Conservation (phyloP, 2,888 invertebrate species). For the Erebia ligea region DNA sequence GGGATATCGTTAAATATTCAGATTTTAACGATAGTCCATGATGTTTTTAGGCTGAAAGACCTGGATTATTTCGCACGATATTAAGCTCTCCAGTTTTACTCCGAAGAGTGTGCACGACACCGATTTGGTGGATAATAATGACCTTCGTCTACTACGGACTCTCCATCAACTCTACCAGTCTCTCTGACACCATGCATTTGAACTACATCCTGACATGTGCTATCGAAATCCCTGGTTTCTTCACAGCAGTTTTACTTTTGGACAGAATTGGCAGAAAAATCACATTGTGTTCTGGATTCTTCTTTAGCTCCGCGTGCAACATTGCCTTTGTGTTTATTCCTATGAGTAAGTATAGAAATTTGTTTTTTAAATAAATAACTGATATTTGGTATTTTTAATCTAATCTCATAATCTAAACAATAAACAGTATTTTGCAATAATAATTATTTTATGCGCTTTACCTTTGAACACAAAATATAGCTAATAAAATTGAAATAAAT, state of each 20-base stretch:
- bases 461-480: background rate
- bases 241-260: constrained; percentile 82
- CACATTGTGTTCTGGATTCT: constrained; percentile 44
- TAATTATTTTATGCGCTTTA: background rate
- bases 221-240: constrained; percentile 86
- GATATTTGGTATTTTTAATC: background rate
- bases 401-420: background rate
- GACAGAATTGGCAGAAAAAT: constrained; percentile 64
- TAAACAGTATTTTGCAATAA: background rate
- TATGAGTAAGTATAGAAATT: constrained; percentile 43
- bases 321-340: constrained; percentile 43
- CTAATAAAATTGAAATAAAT: background rate
- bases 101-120: constrained; percentile 81
- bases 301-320: constrained; percentile 40
- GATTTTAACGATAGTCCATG: background rate
- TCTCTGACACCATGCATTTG: constrained; percentile 86
- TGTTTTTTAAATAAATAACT: background rate
- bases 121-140: constrained; percentile 87
- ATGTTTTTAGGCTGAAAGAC: constrained; percentile 15
- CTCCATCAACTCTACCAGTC: constrained; percentile 86
- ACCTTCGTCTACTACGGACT: constrained; percentile 89
- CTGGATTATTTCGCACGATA: constrained; percentile 56
- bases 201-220: constrained; percentile 84
- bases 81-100: constrained; percentile 78
- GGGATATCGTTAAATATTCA: background rate